Evolutionary conservation across 2,888 invertebrate genomes (phyloP), one percentile per base, ranked within the genome.

Genomic region (Apamea crenata): DNA sequence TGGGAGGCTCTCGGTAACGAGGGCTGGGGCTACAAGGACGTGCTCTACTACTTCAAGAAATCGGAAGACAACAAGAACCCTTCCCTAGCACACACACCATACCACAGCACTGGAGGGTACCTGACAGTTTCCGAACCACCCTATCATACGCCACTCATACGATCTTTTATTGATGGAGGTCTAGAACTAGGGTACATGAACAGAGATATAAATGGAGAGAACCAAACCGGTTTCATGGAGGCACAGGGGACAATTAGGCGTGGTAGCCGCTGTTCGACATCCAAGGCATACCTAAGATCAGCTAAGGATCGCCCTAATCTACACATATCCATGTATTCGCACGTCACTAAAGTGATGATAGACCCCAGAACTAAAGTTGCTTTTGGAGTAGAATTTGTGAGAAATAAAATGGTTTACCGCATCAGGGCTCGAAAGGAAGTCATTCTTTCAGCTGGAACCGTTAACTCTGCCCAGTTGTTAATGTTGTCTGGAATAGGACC

Each of bases 401-500:
- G 98, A 68, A 98, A 98, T 74, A 98, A 98, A 72, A 98, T 98
- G 94, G 92, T 98, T 0, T 97, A 98, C 90, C 97, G 98, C 72
- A 97, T 99, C 3, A 96, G 98, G 80, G 99, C 99, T 0, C 97
- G 97, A 56, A 99, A 98, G 93, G 99, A 99, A 94, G 98, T 99
- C 0, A 98, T 99, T 72, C 92, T 99, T 3, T 98, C 99, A 1
- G 99, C 98, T 0, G 99, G 99, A 0, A 97, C 99, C 0, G 97
- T 99, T 0, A 99, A 99, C 93, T 98, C 99, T 0, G 99, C 99
- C 0, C 99, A 99, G 93, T 92, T 99, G 4, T 95, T 99, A 63
- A 99, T 99, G 99, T 94, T 99, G 0, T 99, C 99, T 16, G 99
- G 99, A 0, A 97, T 99, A 21, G 99, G 99, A 0, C 98, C 98